phyloP scores from a whole-genome alignment of 2,888 invertebrate genomes.

The Hypercompe scribonia region DNA sequence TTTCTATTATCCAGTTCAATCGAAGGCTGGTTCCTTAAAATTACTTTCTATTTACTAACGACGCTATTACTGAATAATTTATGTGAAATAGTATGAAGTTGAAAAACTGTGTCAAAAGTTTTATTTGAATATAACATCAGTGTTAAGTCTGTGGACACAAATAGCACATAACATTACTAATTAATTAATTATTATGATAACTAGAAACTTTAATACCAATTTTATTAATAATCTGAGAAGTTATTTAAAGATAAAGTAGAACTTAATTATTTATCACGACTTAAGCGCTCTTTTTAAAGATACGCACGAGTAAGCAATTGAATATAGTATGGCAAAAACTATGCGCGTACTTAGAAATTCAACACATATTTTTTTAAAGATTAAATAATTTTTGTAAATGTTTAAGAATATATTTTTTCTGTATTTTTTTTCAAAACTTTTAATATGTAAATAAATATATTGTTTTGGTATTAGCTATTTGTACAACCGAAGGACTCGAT shows the following conservation, averaged over 20 bases:
- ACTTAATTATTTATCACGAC: background rate
- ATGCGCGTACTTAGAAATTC: background rate
- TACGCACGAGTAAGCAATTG: background rate
- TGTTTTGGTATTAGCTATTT: background rate
- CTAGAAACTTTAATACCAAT: background rate
- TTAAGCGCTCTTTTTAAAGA: background rate
- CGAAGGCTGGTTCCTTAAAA: background rate
- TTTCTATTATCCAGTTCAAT: background rate
- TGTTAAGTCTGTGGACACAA: background rate
- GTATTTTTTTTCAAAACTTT: slow-evolving; percentile 29
- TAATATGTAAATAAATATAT: background rate
- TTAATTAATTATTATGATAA: background rate
- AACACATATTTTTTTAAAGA: background rate
- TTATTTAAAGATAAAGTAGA: background rate
- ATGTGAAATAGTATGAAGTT: background rate
- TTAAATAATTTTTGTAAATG: background rate
- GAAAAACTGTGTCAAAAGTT: background rate
- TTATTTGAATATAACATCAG: background rate
- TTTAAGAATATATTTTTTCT: background rate
- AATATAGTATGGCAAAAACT: background rate
- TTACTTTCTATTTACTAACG: too few species aligned
- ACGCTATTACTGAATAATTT: background rate
- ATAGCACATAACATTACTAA: too few species aligned
- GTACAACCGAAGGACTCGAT: slow-evolving; percentile 22
- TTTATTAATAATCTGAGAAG: background rate